phyloP scores from a whole-genome alignment of 2,113 vertebrate genomes.

The Brachyhypopomus occidentalis region DNA sequence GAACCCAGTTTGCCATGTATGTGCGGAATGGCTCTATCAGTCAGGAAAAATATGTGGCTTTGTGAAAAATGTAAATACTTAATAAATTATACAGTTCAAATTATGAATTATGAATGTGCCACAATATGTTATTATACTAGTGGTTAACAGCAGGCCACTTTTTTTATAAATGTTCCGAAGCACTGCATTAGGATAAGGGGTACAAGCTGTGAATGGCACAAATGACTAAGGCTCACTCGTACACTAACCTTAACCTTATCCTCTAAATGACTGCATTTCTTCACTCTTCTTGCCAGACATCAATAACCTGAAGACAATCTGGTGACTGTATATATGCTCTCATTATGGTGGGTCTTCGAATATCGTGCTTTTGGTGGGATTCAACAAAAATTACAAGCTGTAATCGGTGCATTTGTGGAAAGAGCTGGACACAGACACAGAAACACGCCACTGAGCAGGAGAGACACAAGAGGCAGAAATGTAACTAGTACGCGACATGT shows the following conservation, averaged over 20 bases:
- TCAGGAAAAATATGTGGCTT: neutral
- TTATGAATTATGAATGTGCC: constrained; percentile 6
- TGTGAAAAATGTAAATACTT: neutral
- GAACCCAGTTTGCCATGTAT: neutral
- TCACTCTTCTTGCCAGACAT: neutral
- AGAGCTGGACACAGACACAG: constrained; percentile 7
- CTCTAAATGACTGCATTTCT: neutral
- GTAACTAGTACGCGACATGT: neutral
- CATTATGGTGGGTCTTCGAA: neutral
- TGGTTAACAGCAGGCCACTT: neutral
- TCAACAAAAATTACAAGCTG: neutral
- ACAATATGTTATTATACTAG: neutral
- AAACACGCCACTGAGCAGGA: neutral
- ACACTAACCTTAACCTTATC: too few species aligned
- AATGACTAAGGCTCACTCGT: too few species aligned
- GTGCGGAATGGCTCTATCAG: neutral
- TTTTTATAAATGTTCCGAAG: neutral
- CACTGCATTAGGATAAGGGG: neutral
- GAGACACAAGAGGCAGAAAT: neutral
- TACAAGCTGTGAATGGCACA: too few species aligned
- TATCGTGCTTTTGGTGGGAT: neutral
- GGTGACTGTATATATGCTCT: neutral
- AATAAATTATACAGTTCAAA: neutral
- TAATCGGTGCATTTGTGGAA: neutral
- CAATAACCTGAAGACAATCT: too few species aligned